Conservation (phyloP, 2,797 vertebrate genomes). For the Hozukius guyotensis region DNA sequence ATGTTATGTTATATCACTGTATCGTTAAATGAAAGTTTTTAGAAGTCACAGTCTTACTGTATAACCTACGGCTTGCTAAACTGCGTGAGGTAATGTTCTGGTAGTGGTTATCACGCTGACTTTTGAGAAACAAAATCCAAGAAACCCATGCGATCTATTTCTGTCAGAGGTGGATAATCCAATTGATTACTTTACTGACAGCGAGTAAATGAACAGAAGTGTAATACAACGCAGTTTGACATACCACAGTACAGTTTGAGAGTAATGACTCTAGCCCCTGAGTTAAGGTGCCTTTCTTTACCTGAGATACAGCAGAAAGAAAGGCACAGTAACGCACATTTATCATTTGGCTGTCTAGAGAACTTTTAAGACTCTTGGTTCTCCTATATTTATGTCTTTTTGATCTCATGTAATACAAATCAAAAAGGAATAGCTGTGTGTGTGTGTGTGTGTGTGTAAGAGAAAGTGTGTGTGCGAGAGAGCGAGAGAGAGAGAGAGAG, state of each 20-base stretch:
- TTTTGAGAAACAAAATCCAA: constrained; percentile 7
- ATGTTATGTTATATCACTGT: neutral
- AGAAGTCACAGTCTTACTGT: neutral
- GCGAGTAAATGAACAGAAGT: constrained; percentile 31
- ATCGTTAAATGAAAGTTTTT: neutral
- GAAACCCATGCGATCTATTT: constrained; percentile 7
- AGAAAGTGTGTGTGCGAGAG: neutral
- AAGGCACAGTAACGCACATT: constrained; percentile 37
- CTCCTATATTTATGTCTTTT: constrained; percentile 39
- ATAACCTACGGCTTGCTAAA: neutral
- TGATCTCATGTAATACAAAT: constrained; percentile 45
- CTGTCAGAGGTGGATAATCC: constrained; percentile 6
- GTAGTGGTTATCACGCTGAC: neutral
- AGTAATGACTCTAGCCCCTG: constrained; percentile 29
- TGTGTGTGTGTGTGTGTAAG: neutral
- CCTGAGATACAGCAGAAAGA: constrained; percentile 32
- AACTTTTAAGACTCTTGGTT: constrained; percentile 40
- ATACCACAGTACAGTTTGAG: constrained; percentile 18
- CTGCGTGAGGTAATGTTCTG: neutral
- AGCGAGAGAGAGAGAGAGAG: neutral
- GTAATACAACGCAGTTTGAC: constrained; percentile 32
- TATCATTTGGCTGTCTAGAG: constrained; percentile 31
- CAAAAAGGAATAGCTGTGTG: constrained; percentile 14
- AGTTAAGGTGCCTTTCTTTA: constrained; percentile 38
- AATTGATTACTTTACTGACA: constrained; percentile 34